phyloP scores from a whole-genome alignment of 2,113 vertebrate species.

The Notechis scutatus region DNA sequence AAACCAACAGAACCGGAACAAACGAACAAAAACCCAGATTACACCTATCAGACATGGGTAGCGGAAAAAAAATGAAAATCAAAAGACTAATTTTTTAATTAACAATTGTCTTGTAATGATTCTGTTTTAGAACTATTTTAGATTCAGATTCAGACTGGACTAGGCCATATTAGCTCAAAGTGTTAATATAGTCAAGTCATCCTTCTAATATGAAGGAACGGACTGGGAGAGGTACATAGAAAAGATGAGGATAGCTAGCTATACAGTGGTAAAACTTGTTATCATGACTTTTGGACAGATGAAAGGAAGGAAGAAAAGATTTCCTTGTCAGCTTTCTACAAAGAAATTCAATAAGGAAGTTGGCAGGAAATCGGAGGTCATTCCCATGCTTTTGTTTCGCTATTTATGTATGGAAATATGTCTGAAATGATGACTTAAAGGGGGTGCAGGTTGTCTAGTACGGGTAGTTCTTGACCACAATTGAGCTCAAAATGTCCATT shows the following conservation, averaged over 20 bases:
- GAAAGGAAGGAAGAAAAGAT: background rate
- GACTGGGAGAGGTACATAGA: background rate
- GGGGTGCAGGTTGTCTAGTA: background rate
- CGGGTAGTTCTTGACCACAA: background rate
- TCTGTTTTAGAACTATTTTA: background rate
- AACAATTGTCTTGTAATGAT: background rate
- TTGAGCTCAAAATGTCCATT: background rate
- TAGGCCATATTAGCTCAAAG: background rate
- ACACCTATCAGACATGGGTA: background rate
- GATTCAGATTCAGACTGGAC: background rate
- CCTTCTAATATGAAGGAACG: background rate
- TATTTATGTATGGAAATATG: background rate
- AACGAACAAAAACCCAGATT: background rate
- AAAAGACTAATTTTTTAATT: background rate
- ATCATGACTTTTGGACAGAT: background rate
- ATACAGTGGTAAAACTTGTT: background rate
- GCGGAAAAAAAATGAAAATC: background rate
- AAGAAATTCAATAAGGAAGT: background rate
- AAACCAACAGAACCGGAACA: background rate
- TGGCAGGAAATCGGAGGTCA: background rate
- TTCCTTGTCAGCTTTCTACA: background rate
- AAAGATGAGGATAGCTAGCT: background rate
- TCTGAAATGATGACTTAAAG: background rate
- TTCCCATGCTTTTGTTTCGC: background rate
- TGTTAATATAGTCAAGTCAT: background rate